Conservation (phyloP, 1,140 invertebrate species). For the Drosophila virilis region DNA sequence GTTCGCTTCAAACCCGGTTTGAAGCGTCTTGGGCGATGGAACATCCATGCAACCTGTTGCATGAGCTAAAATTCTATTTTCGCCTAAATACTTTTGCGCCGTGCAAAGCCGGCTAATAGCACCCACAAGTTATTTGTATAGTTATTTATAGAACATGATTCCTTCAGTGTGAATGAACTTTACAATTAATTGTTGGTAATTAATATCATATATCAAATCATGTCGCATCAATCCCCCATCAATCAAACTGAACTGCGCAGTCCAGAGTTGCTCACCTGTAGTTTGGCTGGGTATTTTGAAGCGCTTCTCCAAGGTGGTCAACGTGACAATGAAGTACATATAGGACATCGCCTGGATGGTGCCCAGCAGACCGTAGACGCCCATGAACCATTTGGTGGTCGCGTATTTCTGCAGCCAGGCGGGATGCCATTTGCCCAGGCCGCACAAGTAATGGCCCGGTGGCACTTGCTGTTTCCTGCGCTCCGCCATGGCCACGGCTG, state of each 20-base stretch:
- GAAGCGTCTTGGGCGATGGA: too few relatives aligned
- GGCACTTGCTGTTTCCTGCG: conserved; percentile 53
- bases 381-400: conserved; percentile 87
- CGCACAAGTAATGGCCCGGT: conserved; percentile 84
- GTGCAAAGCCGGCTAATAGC: too few relatives aligned
- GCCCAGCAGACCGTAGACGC: conserved; percentile 88
- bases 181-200: background rate
- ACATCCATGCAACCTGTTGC: too few relatives aligned
- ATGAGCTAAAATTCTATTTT: too few relatives aligned
- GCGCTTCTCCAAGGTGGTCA: conserved; percentile 89
- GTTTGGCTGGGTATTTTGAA: conserved; percentile 90
- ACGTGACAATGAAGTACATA: conserved; percentile 88
- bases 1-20: too few relatives aligned
- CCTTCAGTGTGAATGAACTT: background rate
- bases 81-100: too few relatives aligned
- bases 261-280: conserved; percentile 85
- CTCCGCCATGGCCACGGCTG: conserved; percentile 45
- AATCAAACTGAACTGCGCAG: conserved; percentile 18
- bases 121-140: background rate
- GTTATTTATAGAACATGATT: conserved; percentile 29
- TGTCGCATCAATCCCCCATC: conserved; percentile 5
- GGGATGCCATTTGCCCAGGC: conserved; percentile 87
- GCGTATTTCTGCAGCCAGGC: conserved; percentile 87
- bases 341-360: conserved; percentile 90
- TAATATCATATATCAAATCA: background rate